Conservation (phyloP, 1,140 invertebrate genomes). For the Drosophila albomicans region DNA sequence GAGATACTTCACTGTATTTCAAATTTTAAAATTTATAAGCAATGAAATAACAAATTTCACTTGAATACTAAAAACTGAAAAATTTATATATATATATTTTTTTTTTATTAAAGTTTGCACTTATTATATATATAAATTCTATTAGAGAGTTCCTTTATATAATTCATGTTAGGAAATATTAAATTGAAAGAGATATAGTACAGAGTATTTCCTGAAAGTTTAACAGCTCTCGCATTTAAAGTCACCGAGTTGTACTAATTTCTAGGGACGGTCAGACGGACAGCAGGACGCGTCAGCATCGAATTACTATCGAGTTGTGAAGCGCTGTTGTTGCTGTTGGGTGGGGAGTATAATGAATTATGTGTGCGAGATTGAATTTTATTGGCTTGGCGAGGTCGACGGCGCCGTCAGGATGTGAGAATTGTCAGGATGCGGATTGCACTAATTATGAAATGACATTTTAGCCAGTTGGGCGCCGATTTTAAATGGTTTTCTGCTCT, state of each 20-base stretch:
- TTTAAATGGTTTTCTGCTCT: slow-evolving; percentile 62
- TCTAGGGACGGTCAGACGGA: not conserved
- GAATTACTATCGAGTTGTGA: slow-evolving; percentile 3
- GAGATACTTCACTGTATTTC: not conserved
- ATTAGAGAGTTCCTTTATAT: no score
- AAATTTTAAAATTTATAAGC: no score
- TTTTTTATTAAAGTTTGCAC: no score
- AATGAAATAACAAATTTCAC: no score
- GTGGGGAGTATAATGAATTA: slow-evolving; percentile 32
- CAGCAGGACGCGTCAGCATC: not conserved
- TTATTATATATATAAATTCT: no score
- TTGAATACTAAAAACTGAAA: no score
- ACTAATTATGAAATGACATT: slow-evolving; percentile 77
- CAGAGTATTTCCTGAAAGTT: not conserved
- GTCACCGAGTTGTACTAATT: not conserved
- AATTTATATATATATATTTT: no score
- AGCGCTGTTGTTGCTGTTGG: not conserved
- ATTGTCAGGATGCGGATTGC: slow-evolving; percentile 75
- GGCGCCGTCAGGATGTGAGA: slow-evolving; percentile 54
- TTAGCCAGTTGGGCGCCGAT: slow-evolving; percentile 42
- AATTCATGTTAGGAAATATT: no score
- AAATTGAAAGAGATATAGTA: no score
- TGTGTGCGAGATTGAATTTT: slow-evolving; percentile 71
- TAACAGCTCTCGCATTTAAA: not conserved
- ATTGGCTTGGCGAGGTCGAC: slow-evolving; percentile 39